Conservation (phyloP, 2,797 vertebrate genomes). For the Ibycter americanus region DNA sequence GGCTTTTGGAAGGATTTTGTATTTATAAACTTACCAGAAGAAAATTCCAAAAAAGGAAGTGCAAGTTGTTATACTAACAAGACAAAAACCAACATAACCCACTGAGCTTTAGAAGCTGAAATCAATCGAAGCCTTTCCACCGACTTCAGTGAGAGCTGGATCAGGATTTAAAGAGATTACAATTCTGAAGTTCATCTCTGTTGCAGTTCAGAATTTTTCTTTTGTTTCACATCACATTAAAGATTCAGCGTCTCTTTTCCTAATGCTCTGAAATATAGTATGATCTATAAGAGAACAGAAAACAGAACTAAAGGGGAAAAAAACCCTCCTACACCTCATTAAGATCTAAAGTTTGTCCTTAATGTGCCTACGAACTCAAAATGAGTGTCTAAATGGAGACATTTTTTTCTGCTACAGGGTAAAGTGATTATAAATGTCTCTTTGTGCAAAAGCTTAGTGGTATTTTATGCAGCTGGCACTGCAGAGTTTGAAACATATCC, state of each 20-base stretch:
- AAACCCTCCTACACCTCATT: slow-evolving; percentile 27
- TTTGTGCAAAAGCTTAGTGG: slow-evolving; percentile 48
- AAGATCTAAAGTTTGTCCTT: slow-evolving; percentile 58
- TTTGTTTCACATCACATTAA: slow-evolving; percentile 50
- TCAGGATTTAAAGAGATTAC: slow-evolving; percentile 37
- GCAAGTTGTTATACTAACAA: neutral
- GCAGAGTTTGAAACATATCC: slow-evolving; percentile 61
- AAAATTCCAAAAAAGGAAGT: neutral
- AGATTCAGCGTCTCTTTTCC: neutral
- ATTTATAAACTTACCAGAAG: slow-evolving; percentile 2
- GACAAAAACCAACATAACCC: slow-evolving; percentile 50
- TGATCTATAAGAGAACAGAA: slow-evolving; percentile 16
- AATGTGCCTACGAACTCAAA: slow-evolving; percentile 51
- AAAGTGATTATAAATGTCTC: slow-evolving; percentile 59
- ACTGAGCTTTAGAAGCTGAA: slow-evolving; percentile 44
- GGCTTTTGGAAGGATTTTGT: neutral
- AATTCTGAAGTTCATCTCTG: neutral
- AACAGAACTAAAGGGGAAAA: slow-evolving; percentile 3
- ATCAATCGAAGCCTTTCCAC: slow-evolving; percentile 47
- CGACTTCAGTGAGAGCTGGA: slow-evolving; percentile 40
- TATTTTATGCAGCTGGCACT: slow-evolving; percentile 55
- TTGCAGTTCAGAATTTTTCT: neutral
- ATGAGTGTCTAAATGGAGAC: slow-evolving; percentile 51
- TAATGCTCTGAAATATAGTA: slow-evolving; percentile 35
- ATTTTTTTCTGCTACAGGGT: slow-evolving; percentile 34